Evolutionary conservation across 1,140 invertebrate species (phyloP).

Genomic region (Drosophila parabipectinata): DNA sequence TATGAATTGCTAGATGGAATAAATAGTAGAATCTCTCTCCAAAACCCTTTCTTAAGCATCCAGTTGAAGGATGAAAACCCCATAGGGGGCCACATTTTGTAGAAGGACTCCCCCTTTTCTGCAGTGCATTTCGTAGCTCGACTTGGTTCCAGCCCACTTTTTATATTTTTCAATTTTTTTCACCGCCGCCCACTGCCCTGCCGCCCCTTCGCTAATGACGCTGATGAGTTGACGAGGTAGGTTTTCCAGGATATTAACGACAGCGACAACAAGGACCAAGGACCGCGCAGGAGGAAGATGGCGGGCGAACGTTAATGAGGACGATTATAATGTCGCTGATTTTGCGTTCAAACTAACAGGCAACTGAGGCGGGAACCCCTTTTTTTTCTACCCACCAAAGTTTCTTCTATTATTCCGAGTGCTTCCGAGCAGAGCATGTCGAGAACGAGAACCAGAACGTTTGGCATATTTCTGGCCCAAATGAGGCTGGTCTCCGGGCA

Average conservation of each 20-base stretch:
- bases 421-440: conserved; percentile 17
- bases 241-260: conserved; percentile 81
- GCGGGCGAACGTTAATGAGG: conserved; percentile 68
- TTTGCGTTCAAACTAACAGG: conserved; percentile 79
- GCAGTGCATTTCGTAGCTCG: conserved; percentile 11
- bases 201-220: conserved; percentile 73
- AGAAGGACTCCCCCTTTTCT: not conserved
- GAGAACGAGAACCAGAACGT: conserved; percentile 43
- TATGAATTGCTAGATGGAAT: not conserved
- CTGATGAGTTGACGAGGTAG: conserved; percentile 81
- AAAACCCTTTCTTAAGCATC: not conserved
- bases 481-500: conserved; percentile 74
- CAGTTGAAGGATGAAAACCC: not conserved
- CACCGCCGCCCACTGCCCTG: conserved; percentile 13
- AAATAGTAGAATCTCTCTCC: no score
- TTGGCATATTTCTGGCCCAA: conserved; percentile 75
- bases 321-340: conserved; percentile 82
- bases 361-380: conserved; percentile 52
- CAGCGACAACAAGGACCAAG: conserved; percentile 50
- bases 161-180: conserved; percentile 7
- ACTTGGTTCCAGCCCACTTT: conserved; percentile 7
- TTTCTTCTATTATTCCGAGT: conserved; percentile 71
- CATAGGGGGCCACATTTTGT: no score
- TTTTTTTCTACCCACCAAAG: conserved; percentile 2
- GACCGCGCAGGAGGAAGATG: conserved; percentile 1